phyloP scores from a whole-genome alignment of 2,113 vertebrate species.

The cattle (Bos taurus) region ARS-UCD2.0 NC_037352.1:40860501-40861000 shows the following conservation, averaged over 20 bases:
- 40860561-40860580: not conserved
- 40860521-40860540: no score
- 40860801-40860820: not conserved
- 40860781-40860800: not conserved
- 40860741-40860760: accelerated
- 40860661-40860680: no score
- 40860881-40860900: accelerated
- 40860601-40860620: not conserved
- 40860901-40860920: constrained; percentile 47
- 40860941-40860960: not conserved
- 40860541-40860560: not conserved
- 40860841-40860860: not conserved
- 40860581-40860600: not conserved
- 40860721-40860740: no score
- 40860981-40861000: constrained; percentile 31
- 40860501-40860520: not conserved
- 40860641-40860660: not conserved
- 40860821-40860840: not conserved
- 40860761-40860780: accelerated
- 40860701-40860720: no score
- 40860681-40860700: no score
- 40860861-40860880: not conserved
- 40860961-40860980: constrained; percentile 20
- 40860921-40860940: constrained; percentile 32
- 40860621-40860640: not conserved